Conservation (phyloP, 2,113 vertebrate species). For the Nesogale talazaci region DNA sequence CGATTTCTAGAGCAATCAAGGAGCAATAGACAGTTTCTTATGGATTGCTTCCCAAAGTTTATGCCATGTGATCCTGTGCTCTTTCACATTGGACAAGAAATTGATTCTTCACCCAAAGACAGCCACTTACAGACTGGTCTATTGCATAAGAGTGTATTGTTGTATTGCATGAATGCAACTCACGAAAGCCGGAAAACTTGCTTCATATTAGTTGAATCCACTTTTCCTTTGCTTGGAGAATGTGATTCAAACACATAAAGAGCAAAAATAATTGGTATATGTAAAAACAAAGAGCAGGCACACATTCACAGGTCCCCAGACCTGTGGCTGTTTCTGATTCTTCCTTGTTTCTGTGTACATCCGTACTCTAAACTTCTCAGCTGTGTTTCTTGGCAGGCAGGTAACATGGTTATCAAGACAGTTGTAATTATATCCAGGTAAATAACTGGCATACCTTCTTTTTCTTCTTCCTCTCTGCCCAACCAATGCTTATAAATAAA, state of each 20-base stretch:
- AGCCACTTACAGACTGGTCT: background rate
- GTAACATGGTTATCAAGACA: slow-evolving; percentile 21
- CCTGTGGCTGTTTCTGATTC: background rate
- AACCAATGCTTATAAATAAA: background rate
- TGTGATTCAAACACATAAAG: slow-evolving; percentile 32
- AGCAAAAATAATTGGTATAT: slow-evolving; percentile 9
- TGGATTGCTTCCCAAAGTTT: background rate
- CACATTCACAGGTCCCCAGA: background rate
- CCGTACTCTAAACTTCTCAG: background rate
- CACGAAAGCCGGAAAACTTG: background rate
- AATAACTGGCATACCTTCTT: background rate
- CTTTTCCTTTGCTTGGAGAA: background rate
- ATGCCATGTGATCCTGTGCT: background rate
- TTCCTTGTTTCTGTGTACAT: background rate
- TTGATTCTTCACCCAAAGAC: slow-evolving; percentile 22
- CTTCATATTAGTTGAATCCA: background rate
- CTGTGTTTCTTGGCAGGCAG: background rate
- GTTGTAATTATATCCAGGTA: background rate
- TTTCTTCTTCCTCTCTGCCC: background rate
- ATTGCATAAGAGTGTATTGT: slow-evolving; percentile 42
- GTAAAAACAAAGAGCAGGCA: background rate
- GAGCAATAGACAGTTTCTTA: background rate
- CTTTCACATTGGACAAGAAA: background rate
- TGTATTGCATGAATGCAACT: background rate
- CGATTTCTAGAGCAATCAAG: background rate